phyloP scores from a whole-genome alignment of 2,797 vertebrate genomes.

The Gephyroberyx darwinii region DNA sequence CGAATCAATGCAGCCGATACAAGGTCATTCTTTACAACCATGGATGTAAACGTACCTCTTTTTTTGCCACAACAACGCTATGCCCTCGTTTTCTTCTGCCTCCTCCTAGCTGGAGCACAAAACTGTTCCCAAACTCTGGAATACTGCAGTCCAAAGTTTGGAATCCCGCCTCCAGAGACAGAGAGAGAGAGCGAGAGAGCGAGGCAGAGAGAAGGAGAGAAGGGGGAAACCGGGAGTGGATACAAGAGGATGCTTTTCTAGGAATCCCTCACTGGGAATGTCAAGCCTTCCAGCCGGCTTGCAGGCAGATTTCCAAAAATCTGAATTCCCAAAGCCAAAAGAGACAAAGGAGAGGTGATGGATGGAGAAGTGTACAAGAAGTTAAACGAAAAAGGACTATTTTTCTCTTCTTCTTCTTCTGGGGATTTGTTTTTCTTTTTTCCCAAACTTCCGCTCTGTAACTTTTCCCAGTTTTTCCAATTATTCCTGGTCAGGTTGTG shows the following conservation, averaged over 20 bases:
- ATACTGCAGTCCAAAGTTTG: slow-evolving; percentile 4
- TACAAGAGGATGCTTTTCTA: slow-evolving; percentile 63
- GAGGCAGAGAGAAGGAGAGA: slow-evolving; percentile 49
- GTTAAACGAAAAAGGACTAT: no score
- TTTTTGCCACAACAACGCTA: slow-evolving; percentile 21
- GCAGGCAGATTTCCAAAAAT: slow-evolving; percentile 30
- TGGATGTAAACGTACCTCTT: slow-evolving; percentile 65
- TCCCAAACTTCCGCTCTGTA: background rate
- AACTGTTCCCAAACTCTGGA: slow-evolving; percentile 38
- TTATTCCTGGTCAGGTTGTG: slow-evolving; percentile 4
- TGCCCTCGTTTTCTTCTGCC: slow-evolving; percentile 8
- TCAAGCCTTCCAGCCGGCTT: slow-evolving; percentile 26
- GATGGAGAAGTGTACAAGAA: background rate
- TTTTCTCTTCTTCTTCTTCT: background rate
- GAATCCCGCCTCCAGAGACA: slow-evolving; percentile 24
- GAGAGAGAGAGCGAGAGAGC: slow-evolving; percentile 53
- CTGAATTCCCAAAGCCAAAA: slow-evolving; percentile 20
- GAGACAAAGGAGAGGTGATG: slow-evolving; percentile 4
- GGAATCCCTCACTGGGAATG: slow-evolving; percentile 29
- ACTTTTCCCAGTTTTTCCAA: background rate
- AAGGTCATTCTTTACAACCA: slow-evolving; percentile 1
- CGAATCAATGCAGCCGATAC: no score
- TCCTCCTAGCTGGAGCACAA: slow-evolving; percentile 5
- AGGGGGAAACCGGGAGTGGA: slow-evolving; percentile 25
- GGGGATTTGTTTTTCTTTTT: background rate